Evolutionary conservation across 2,888 invertebrate species (phyloP).

Genomic region (Cetonia aurata): DNA sequence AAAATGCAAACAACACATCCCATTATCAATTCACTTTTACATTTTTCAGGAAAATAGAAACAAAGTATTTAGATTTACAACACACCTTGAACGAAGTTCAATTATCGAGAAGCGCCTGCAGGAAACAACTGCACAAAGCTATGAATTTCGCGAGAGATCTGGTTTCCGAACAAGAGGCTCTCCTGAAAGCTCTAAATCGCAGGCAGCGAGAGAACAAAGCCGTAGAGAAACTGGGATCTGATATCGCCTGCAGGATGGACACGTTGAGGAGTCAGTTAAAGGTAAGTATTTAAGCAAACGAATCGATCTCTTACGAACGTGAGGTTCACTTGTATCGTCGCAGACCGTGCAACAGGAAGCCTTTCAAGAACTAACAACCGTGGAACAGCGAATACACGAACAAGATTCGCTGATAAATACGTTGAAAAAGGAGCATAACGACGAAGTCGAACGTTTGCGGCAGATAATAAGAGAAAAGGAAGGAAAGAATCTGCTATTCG

Average conservation of each 20-base stretch:
- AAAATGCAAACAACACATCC: too few relatives aligned
- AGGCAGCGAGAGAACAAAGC: slow-evolving; percentile 63
- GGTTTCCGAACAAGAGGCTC: slow-evolving; percentile 68
- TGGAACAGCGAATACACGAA: slow-evolving; percentile 68
- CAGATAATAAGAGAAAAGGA: slow-evolving; percentile 67
- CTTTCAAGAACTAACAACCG: slow-evolving; percentile 68
- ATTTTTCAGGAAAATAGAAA: slow-evolving; percentile 65
- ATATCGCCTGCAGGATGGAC: slow-evolving; percentile 68
- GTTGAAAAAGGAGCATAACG: slow-evolving; percentile 67
- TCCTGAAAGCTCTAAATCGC: slow-evolving; percentile 64
- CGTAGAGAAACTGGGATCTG: slow-evolving; percentile 67
- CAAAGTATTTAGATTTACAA: slow-evolving; percentile 67
- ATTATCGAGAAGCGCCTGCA: slow-evolving; percentile 68
- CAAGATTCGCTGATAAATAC: slow-evolving; percentile 66
- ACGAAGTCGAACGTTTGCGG: slow-evolving; percentile 67
- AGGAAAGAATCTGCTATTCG: slow-evolving; percentile 60
- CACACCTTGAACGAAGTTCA: slow-evolving; percentile 66
- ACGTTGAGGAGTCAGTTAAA: slow-evolving; percentile 68
- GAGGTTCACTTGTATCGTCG: slow-evolving; percentile 35
- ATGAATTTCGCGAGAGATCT: slow-evolving; percentile 70
- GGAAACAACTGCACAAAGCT: slow-evolving; percentile 69
- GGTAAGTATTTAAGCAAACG: slow-evolving; percentile 56
- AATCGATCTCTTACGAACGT: neutral
- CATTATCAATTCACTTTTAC: too few relatives aligned
- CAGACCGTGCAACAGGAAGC: slow-evolving; percentile 70